Percentiles rank a stretch among this genome's conserved stretches.
Conservation (phyloP, 2,888 invertebrate species). For the Synergus gifuensis region DNA sequence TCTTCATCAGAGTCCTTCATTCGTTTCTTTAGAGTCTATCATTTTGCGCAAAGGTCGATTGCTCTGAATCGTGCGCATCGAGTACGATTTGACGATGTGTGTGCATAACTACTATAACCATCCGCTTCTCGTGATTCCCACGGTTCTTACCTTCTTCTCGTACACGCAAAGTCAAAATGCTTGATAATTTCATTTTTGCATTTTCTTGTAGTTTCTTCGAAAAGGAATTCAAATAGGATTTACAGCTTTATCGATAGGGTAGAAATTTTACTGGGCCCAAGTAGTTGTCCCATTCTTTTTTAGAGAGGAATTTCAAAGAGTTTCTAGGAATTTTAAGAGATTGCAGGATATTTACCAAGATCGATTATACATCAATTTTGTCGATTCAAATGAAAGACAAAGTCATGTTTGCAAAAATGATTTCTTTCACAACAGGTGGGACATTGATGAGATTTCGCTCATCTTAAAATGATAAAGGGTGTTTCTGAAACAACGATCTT, state of each 20-base stretch:
- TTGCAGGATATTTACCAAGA: too few species aligned
- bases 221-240: background rate
- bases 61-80: constrained; percentile 40
- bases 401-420: background rate
- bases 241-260: background rate
- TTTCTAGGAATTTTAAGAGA: too few species aligned
- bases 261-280: too few species aligned
- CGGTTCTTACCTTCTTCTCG: constrained; percentile 1
- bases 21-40: constrained; percentile 24
- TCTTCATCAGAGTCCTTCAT: constrained; percentile 17
- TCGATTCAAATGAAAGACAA: background rate
- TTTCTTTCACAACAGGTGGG: background rate
- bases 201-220: background rate
- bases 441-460: background rate
- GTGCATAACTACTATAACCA: constrained; percentile 1
- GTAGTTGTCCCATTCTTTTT: too few species aligned
- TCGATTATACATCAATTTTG: too few species aligned
- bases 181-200: background rate
- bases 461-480: background rate
- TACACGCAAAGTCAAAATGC: background rate
- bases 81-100: constrained; percentile 37
- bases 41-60: constrained; percentile 27
- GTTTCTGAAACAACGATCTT: constrained; percentile 19
- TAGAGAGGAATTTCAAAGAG: too few species aligned
- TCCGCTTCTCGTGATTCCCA: constrained; percentile 20